Evolutionary conservation across 2,113 vertebrate species (phyloP).

Genomic region (Glaucidium brasilianum): DNA sequence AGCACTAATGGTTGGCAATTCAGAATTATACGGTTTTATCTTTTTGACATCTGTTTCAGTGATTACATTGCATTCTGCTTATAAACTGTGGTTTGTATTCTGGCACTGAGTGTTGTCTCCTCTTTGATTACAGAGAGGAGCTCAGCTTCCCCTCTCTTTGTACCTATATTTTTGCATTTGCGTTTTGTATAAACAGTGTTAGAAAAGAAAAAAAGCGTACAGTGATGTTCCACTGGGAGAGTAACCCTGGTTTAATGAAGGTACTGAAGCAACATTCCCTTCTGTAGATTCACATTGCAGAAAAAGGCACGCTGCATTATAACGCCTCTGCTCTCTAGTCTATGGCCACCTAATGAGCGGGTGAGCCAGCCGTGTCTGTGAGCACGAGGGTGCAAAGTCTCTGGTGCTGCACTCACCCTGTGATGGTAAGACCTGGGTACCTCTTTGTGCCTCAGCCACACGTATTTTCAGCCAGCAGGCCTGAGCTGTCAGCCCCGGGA

Average conservation of each 20-base stretch:
- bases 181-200: neutral
- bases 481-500: neutral
- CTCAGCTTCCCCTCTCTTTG: neutral
- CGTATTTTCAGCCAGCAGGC: neutral
- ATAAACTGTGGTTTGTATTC: neutral
- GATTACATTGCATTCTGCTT: neutral
- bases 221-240: accelerated
- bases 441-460: neutral
- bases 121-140: neutral
- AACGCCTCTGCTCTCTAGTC: accelerated
- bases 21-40: neutral
- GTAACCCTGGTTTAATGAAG: neutral
- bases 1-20: neutral
- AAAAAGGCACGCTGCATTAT: accelerated
- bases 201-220: neutral
- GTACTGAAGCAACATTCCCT: neutral
- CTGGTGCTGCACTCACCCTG: neutral
- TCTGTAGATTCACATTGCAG: neutral
- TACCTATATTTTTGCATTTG: neutral
- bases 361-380: accelerated
- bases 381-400: neutral
- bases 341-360: accelerated
- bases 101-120: neutral
- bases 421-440: neutral
- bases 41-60: neutral